phyloP scores from a whole-genome alignment of 2,888 invertebrate species.

The Pyralis farinalis region DNA sequence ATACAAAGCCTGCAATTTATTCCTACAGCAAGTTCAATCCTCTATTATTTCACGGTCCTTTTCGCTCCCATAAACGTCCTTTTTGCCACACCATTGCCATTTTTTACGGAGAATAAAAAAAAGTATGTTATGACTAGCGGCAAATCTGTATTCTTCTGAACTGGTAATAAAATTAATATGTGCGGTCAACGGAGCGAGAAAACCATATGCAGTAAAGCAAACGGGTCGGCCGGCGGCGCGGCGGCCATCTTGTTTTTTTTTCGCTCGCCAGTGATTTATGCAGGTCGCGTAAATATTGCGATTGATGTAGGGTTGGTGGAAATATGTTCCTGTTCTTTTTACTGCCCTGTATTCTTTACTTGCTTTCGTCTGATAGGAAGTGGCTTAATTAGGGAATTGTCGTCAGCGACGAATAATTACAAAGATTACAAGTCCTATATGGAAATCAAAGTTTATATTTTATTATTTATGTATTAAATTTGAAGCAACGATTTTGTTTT shows the following conservation, averaged over 20 bases:
- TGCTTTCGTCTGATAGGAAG: no score
- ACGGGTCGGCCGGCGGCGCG: conserved; percentile 6
- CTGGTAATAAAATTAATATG: conserved; percentile 4
- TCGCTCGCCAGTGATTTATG: conserved; percentile 14
- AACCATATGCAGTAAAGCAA: conserved; percentile 14
- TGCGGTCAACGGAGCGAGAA: conserved; percentile 8
- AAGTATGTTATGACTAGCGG: conserved; percentile 31
- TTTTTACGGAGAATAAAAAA: conserved; percentile 18
- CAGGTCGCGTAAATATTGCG: conserved; percentile 7
- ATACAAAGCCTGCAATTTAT: neutral
- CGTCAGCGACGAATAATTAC: no score
- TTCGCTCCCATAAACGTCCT: neutral
- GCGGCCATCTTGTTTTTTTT: conserved; percentile 13
- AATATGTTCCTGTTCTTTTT: no score
- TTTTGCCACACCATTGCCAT: conserved; percentile 2
- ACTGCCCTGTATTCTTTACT: no score
- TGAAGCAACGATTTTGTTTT: no score
- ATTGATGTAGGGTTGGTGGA: no score
- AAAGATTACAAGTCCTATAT: no score
- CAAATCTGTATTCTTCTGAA: conserved; percentile 28
- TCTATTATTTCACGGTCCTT: neutral
- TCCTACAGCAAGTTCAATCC: neutral
- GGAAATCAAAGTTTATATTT: no score
- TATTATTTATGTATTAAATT: no score
- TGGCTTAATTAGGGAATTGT: no score